phyloP scores from a whole-genome alignment of 1,140 invertebrate species.

The Diorhabda elongata region DNA sequence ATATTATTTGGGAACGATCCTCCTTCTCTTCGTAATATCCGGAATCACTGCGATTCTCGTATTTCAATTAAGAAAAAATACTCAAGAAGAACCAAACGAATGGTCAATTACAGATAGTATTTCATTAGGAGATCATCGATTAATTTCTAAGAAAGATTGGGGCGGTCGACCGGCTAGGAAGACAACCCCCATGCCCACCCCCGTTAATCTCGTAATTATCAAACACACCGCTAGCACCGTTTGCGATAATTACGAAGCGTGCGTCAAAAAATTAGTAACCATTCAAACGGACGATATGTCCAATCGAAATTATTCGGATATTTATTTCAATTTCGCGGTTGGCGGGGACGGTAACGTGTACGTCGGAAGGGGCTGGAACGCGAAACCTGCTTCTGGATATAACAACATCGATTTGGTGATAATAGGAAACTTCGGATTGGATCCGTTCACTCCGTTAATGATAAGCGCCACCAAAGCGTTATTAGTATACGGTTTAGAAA shows the following conservation, averaged over 20 bases:
- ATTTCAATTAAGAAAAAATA: background rate
- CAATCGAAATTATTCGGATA: slow-evolving; percentile 43
- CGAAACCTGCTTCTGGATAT: slow-evolving; percentile 51
- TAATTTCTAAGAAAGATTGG: slow-evolving; percentile 23
- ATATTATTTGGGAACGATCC: background rate
- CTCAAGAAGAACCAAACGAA: background rate
- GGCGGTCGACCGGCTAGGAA: slow-evolving; percentile 20
- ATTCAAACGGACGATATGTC: slow-evolving; percentile 45
- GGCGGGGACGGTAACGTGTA: slow-evolving; percentile 64
- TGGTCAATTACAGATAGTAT: background rate
- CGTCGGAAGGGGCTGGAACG: slow-evolving; percentile 59
- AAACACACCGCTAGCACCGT: slow-evolving; percentile 47
- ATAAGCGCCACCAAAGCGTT: slow-evolving; percentile 26
- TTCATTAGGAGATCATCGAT: background rate
- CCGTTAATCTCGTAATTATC: slow-evolving; percentile 47
- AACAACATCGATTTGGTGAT: slow-evolving; percentile 49
- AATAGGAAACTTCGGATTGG: slow-evolving; percentile 48
- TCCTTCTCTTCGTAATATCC: background rate
- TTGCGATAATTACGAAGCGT: slow-evolving; percentile 38
- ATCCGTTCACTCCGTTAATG: slow-evolving; percentile 40
- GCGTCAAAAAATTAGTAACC: slow-evolving; percentile 44
- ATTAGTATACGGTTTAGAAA: background rate
- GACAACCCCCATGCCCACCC: slow-evolving; percentile 25
- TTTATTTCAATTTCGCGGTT: slow-evolving; percentile 63
- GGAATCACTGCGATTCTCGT: background rate